These are phyloP conservation scores for Tetheella fluctuosa DNA, from an alignment of 2,888 invertebrate species.

Conservation along the genomic window DNA sequence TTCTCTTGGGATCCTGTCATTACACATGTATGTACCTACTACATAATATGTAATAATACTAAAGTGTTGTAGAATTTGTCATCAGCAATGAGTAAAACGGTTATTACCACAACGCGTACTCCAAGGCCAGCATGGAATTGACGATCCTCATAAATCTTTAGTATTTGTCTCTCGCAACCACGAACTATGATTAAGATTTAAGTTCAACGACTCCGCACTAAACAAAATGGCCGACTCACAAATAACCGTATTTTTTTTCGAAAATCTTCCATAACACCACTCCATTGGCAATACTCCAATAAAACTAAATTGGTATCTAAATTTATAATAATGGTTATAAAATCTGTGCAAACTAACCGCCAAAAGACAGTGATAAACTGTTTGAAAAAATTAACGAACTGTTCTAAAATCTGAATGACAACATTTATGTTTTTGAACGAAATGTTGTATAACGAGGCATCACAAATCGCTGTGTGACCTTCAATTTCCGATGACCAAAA, in stretches of 20 bases:
- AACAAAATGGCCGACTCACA: constrained; percentile 38
- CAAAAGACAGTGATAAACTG: constrained; percentile 1
- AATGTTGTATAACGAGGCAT: constrained; percentile 19
- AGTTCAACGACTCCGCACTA: constrained; percentile 32
- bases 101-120: constrained; percentile 16
- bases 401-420: constrained; percentile 6
- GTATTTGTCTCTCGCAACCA: constrained; percentile 31
- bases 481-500: constrained; percentile 25
- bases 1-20: neutral
- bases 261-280: constrained; percentile 29
- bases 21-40: neutral
- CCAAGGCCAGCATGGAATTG: constrained; percentile 33
- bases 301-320: constrained; percentile 8
- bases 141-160: constrained; percentile 34
- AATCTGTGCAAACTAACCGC: neutral
- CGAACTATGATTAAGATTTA: constrained; percentile 26
- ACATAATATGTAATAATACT: neutral
- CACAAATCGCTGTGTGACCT: constrained; percentile 25
- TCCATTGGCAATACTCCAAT: constrained; percentile 10
- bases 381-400: neutral
- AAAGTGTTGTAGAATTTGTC: constrained; percentile 20
- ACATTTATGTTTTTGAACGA: neutral
- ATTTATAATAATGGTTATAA: neutral
- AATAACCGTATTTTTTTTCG: constrained; percentile 36
- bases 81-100: constrained; percentile 22